Base-by-base conservation (phyloP, 2,797 vertebrate species). In the Buceros bicornis region DNA sequence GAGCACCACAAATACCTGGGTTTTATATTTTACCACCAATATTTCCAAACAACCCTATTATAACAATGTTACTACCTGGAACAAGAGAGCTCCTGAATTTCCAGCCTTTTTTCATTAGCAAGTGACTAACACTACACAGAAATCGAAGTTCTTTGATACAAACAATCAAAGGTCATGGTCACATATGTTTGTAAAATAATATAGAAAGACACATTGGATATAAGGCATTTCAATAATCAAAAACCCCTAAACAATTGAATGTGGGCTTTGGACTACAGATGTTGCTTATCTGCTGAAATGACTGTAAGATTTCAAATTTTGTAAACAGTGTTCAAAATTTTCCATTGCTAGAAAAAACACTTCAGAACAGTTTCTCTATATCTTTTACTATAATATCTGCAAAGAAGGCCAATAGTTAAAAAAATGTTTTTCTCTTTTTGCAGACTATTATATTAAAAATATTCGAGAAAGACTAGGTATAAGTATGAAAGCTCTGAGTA, bases 1-100 rank as follows among this genome's bases (percentile, higher is more conserved):
- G 31, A 89, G 21, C 12, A 64, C 51, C 20, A 62, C 6, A 10
- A 83, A 48, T 16, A 69, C 0, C 0, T n/a, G 4, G 25, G 20
- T 62, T 66, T 47, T 5, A 7, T 35, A 69, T 79, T 73, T 82
- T 76, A 71, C 24, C 69, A 79, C 4, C 22, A 65, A 4, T 35
- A 82, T 61, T 82, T 87, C 54, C 50, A 78, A 83, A 66, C 11
- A 80, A 57, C 10, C 43, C 29, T 29, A 10, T 45, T 65, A 28
- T 7, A 76, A 62, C 25, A 40, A 43, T 19, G 67, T 60, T 58
- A 33, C 6, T 85, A 58, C 43, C 56, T 43, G n/a, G 25, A 89
- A n/a, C 53, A 57, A 43, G 14, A 86, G 6, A 29, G 5, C 11
- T 62, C 40, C 7, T 87, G 57, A 48, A 65, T 65, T 93, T 72